Conservation (phyloP, 2,797 vertebrate genomes). For the Meriones psammophilus region DNA sequence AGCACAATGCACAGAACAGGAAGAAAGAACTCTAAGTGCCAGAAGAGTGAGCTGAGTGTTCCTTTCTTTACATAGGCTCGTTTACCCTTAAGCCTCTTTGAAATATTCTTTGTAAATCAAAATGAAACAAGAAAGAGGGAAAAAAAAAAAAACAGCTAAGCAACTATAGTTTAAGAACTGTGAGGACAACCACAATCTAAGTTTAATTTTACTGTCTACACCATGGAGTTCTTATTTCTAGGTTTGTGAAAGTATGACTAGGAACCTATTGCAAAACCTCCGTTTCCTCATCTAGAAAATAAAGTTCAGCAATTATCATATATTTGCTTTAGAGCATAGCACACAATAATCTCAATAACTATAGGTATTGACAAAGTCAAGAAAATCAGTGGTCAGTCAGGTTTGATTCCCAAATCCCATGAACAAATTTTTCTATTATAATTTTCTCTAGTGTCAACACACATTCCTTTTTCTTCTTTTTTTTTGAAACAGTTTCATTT, state of each 20-base stretch:
- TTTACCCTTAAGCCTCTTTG: background rate
- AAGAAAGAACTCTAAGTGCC: background rate
- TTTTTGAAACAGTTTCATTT: background rate
- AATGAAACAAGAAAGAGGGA: background rate
- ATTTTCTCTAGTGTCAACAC: background rate
- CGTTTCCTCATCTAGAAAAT: constrained; percentile 50
- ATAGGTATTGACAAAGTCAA: constrained; percentile 15
- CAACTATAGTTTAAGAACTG: constrained; percentile 6
- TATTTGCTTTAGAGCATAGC: background rate
- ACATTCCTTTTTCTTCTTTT: background rate
- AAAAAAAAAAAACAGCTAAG: background rate
- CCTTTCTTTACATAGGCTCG: background rate
- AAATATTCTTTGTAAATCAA: constrained; percentile 23
- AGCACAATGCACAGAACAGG: background rate
- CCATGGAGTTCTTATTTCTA: constrained; percentile 24
- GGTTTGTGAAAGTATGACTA: background rate
- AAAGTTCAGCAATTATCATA: background rate
- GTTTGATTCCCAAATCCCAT: background rate
- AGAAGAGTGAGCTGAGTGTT: background rate
- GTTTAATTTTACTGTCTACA: background rate
- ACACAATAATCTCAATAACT: constrained; percentile 18
- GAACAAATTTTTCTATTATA: constrained; percentile 9
- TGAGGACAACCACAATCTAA: constrained; percentile 43
- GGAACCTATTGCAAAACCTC: constrained; percentile 43
- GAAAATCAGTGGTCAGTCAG: background rate